Evolutionary conservation across 1,140 invertebrate genomes (phyloP).

Genomic region (Bombus affinis): DNA sequence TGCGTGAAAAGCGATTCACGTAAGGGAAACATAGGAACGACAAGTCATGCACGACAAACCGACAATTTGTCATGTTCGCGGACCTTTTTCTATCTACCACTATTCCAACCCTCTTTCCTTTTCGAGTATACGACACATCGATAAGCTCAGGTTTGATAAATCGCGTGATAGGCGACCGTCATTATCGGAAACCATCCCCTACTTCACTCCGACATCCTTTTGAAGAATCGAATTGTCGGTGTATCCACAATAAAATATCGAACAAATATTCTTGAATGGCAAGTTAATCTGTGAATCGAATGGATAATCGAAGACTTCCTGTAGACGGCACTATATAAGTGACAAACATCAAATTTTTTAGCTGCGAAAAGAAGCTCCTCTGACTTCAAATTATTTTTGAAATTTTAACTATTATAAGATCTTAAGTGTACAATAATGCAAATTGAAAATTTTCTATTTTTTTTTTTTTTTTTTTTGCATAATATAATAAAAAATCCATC

Average conservation of each 20-base stretch:
- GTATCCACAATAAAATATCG: neutral
- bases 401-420: too few species aligned
- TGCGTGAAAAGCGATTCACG: neutral
- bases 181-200: slow-evolving; percentile 65
- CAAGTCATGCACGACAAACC: neutral
- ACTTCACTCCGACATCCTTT: neutral
- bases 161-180: slow-evolving; percentile 75
- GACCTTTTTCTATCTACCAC: neutral
- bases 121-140: slow-evolving; percentile 53
- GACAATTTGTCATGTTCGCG: slow-evolving; percentile 75
- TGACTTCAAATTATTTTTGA: too few species aligned
- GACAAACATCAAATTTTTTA: too few species aligned
- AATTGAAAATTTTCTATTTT: too few species aligned
- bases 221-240: neutral
- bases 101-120: slow-evolving; percentile 38
- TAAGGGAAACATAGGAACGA: neutral
- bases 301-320: neutral
- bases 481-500: too few species aligned
- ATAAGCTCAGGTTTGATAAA: slow-evolving; percentile 78
- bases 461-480: too few species aligned
- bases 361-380: too few species aligned
- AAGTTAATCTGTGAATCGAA: neutral
- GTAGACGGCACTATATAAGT: too few species aligned
- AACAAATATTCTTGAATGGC: neutral
- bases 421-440: too few species aligned